Evolutionary conservation across 2,113 vertebrate genomes (phyloP).

Genomic region (Orycteropus afer): DNA sequence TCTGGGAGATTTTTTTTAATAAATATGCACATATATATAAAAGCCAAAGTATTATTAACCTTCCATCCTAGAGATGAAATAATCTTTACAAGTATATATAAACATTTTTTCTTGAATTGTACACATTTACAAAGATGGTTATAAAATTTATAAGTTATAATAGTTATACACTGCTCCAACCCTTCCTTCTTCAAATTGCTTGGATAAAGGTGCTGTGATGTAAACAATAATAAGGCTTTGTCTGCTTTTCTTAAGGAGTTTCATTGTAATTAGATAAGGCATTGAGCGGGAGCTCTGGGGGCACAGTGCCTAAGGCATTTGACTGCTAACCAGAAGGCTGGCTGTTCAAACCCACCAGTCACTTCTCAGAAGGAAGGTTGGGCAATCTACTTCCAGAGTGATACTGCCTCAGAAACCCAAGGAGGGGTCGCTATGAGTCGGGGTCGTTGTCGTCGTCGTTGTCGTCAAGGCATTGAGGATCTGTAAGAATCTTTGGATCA

Average conservation of each 20-base stretch:
- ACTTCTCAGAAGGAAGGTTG: no score
- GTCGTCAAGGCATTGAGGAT: neutral
- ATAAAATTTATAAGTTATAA: neutral
- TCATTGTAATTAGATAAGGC: neutral
- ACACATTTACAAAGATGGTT: conserved; percentile 13
- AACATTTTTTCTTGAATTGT: conserved; percentile 53
- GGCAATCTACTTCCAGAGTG: no score
- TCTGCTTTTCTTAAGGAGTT: neutral
- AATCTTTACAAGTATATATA: conserved; percentile 19
- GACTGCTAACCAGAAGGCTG: no score
- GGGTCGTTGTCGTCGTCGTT: no score
- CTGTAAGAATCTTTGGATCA: neutral
- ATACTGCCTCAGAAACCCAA: no score
- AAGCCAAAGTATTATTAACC: conserved; percentile 55
- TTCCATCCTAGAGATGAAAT: conserved; percentile 68
- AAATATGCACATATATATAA: conserved; percentile 58
- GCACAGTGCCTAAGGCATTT: no score
- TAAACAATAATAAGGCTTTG: neutral
- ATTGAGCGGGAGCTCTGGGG: no score
- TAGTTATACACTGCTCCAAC: neutral
- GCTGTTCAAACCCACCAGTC: no score
- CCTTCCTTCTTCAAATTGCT: neutral
- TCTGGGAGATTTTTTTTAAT: conserved; percentile 68
- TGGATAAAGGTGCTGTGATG: neutral
- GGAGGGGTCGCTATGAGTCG: no score